A percentile compares a stretch with the other conserved stretches of the same genome.
Conservation (phyloP, 2,888 invertebrate species). For the Hypomecis atomaria region DNA sequence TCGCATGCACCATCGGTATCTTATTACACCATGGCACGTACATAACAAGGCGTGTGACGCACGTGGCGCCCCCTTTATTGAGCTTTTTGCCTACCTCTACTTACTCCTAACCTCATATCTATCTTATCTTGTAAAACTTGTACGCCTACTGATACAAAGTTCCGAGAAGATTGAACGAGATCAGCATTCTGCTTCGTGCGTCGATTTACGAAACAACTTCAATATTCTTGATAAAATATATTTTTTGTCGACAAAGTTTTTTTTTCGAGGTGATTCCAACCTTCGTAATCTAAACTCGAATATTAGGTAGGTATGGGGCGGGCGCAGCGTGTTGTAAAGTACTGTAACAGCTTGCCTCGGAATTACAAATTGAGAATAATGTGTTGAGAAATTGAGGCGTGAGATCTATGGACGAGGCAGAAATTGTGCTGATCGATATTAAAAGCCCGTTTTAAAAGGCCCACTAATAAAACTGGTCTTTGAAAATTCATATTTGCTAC, state of each 20-base stretch:
- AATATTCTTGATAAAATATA: constrained; percentile 20
- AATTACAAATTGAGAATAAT: constrained; percentile 12
- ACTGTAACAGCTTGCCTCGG: constrained; percentile 27
- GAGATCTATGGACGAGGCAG: too few species aligned
- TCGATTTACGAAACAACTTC: constrained; percentile 23
- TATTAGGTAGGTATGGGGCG: constrained; percentile 21
- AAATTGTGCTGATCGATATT: too few species aligned
- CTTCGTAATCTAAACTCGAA: constrained; percentile 17
- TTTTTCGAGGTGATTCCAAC: constrained; percentile 15
- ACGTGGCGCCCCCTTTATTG: constrained; percentile 34
- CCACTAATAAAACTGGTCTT: too few species aligned
- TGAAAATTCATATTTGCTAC: too few species aligned
- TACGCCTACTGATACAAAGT: constrained; percentile 5
- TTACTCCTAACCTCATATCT: constrained; percentile 18
- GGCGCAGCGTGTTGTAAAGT: constrained; percentile 26
- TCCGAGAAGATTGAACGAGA: constrained; percentile 4
- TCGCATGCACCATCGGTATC: constrained; percentile 31
- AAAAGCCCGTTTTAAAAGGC: too few species aligned
- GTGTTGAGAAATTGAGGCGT: constrained; percentile 7
- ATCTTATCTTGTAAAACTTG: constrained; percentile 8
- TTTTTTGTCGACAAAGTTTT: constrained; percentile 25
- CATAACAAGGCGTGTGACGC: constrained; percentile 40
- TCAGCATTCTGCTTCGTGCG: constrained; percentile 22
- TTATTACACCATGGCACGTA: constrained; percentile 44
- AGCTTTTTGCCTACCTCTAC: constrained; percentile 30